Conservation (phyloP, 2,113 vertebrate species). For the Perccottus glenii region DNA sequence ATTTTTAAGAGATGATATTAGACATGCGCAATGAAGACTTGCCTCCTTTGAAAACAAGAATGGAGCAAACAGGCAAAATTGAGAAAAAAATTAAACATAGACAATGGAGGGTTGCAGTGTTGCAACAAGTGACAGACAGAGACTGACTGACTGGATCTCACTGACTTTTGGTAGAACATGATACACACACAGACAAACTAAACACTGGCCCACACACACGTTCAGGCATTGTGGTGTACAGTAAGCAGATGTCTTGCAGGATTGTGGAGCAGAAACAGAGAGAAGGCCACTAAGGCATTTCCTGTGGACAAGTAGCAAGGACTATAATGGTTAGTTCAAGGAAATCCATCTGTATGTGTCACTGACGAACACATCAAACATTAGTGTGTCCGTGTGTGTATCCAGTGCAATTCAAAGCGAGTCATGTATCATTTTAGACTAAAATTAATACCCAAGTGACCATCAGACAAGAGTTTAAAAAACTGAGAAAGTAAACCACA, state of each 20-base stretch:
- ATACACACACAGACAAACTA: not conserved
- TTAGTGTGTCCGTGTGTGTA: not conserved
- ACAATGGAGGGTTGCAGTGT: too few relatives aligned
- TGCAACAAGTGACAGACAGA: too few relatives aligned
- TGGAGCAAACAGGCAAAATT: conserved; percentile 9
- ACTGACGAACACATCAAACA: conserved; percentile 11
- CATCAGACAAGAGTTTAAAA: not conserved
- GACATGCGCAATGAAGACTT: conserved; percentile 68
- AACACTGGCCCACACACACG: conserved; percentile 17
- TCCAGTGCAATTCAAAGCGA: too few relatives aligned
- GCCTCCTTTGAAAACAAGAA: conserved; percentile 3
- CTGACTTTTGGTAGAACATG: not conserved
- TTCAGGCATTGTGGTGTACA: conserved; percentile 46
- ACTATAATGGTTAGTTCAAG: conserved; percentile 32
- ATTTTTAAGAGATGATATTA: conserved; percentile 78
- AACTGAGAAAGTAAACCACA: not conserved
- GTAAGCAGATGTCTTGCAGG: conserved; percentile 40
- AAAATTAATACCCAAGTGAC: not conserved
- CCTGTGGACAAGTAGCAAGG: conserved; percentile 60
- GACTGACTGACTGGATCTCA: not conserved
- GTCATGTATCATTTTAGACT: too few relatives aligned
- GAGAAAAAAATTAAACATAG: conserved; percentile 18
- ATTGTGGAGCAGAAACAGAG: conserved; percentile 41
- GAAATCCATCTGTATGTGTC: conserved; percentile 27
- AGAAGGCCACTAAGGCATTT: conserved; percentile 65